Evolutionary conservation across 2,888 invertebrate species (phyloP).

Genomic region (Adineta ricciae): DNA sequence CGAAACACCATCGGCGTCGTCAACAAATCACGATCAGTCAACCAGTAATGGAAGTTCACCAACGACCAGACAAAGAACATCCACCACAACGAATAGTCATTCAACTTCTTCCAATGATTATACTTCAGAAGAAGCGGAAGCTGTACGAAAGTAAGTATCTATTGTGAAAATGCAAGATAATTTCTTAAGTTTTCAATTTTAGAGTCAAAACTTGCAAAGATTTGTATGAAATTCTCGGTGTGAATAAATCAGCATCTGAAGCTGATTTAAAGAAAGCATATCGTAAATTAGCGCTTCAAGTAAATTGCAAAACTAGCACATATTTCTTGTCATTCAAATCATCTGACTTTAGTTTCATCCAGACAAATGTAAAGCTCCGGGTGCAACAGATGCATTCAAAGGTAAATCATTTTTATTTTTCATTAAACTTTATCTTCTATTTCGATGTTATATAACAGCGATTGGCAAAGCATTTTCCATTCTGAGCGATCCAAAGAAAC

Average conservation of each 20-base stretch:
- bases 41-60: not conserved
- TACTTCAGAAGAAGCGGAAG: not conserved
- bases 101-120: not conserved
- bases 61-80: not conserved
- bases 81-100: not conserved
- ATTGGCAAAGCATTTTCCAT: conserved; percentile 90
- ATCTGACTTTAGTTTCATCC: conserved; percentile 66
- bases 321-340: conserved; percentile 69
- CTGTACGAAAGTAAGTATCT: not conserved
- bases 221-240: conserved; percentile 84
- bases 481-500: conserved; percentile 78
- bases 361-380: conserved; percentile 93
- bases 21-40: not conserved
- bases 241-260: conserved; percentile 74
- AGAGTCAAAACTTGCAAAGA: conserved; percentile 61
- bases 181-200: not conserved
- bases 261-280: conserved; percentile 77
- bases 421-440: not conserved
- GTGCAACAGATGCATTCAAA: conserved; percentile 90
- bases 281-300: conserved; percentile 42
- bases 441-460: conserved; percentile 50
- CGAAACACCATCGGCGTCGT: not conserved
- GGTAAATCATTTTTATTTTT: conserved; percentile 44
- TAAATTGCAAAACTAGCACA: conserved; percentile 39
- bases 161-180: no score